These are phyloP conservation scores for Threskiornis aethiopicus DNA, from an alignment of 2,797 vertebrate species.

Conservation along the genomic window DNA sequence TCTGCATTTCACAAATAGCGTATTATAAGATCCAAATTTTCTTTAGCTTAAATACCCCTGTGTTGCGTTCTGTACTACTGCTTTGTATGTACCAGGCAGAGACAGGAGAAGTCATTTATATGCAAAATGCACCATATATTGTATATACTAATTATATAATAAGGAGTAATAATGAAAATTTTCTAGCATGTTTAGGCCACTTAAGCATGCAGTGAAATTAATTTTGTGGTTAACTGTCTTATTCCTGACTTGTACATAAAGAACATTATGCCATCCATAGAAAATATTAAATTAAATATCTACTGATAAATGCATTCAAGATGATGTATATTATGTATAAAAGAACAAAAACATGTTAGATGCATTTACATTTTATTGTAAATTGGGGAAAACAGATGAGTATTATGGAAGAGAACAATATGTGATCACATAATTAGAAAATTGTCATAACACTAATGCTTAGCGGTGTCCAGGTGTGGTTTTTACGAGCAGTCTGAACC, in stretches of 20 bases:
- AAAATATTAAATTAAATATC: conserved; percentile 36
- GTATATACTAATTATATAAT: conserved; percentile 54
- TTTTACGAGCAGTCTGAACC: conserved; percentile 27
- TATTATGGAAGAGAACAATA: conserved; percentile 23
- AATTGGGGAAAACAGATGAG: conserved; percentile 29
- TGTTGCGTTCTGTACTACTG: not conserved
- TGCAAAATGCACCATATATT: conserved; percentile 36
- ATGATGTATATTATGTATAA: not conserved
- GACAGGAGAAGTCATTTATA: conserved; percentile 23
- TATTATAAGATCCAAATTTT: not conserved
- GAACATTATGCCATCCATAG: not conserved
- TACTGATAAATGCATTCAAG: not conserved
- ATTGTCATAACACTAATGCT: not conserved
- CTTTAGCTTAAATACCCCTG: not conserved
- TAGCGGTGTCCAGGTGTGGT: not conserved
- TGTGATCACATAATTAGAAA: conserved; percentile 25
- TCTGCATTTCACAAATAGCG: not conserved
- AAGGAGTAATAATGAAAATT: conserved; percentile 45
- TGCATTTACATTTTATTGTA: conserved; percentile 15
- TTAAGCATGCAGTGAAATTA: conserved; percentile 15
- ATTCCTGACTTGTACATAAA: conserved; percentile 18
- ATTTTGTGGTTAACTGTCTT: conserved; percentile 52
- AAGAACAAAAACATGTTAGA: not conserved
- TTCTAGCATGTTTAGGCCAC: conserved; percentile 36
- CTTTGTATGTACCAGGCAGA: not conserved